Evolutionary conservation across 1,140 invertebrate genomes (phyloP).

Genomic region (Mycetomoellerius zeteki): DNA sequence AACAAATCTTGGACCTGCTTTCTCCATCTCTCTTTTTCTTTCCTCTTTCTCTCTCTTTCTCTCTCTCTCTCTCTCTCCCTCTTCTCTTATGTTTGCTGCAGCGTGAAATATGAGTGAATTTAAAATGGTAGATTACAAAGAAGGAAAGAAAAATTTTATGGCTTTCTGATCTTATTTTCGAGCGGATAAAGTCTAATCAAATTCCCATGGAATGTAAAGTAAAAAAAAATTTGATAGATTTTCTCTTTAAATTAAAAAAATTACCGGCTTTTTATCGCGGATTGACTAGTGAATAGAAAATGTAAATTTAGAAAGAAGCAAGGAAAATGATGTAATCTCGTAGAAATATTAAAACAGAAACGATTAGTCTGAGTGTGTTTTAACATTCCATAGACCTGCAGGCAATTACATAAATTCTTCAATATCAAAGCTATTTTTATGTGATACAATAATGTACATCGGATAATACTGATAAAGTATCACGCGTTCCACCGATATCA

Average conservation of each 20-base stretch:
- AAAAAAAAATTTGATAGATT: not conserved
- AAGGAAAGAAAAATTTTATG: slow-evolving; percentile 8
- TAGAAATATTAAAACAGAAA: slow-evolving; percentile 2
- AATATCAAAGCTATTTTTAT: slow-evolving; percentile 28
- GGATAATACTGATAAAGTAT: slow-evolving; percentile 43
- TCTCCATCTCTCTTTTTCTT: not conserved
- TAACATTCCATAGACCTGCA: not conserved
- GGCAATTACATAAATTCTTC: slow-evolving; percentile 17
- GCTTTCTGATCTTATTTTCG: slow-evolving; percentile 40
- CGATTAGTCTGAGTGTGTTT: not conserved
- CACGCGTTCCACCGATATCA: slow-evolving; percentile 27
- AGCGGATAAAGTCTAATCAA: slow-evolving; percentile 22
- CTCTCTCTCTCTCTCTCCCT: not conserved
- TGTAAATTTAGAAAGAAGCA: not conserved
- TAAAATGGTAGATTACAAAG: slow-evolving; percentile 41
- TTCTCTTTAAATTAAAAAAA: not conserved
- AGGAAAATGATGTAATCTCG: not conserved
- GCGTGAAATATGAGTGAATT: slow-evolving; percentile 35
- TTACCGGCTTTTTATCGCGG: not conserved
- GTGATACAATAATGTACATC: slow-evolving; percentile 33
- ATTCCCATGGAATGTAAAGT: not conserved
- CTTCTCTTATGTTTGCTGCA: not conserved
- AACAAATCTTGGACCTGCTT: slow-evolving; percentile 50
- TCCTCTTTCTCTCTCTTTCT: not conserved
- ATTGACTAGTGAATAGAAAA: not conserved